These are phyloP conservation scores for Cryptophagus acutangulus DNA, from an alignment of 2,888 invertebrate species.

Conservation along the genomic window DNA sequence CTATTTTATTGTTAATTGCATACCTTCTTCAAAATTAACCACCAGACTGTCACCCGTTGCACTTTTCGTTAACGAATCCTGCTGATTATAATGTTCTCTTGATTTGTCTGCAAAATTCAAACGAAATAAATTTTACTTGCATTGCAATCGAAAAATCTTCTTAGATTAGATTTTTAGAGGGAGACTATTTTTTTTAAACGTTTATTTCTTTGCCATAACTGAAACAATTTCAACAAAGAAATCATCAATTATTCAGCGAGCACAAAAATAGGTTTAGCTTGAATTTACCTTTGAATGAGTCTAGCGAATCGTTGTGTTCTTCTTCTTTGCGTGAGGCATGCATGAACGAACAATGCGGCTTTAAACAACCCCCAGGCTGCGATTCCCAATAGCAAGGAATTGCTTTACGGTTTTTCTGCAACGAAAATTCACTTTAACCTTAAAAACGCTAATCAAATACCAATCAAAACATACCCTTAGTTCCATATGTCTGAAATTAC, in stretches of 20 bases:
- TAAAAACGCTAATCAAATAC: not conserved
- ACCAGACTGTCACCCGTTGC: constrained; percentile 65
- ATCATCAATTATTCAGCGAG: too few species aligned
- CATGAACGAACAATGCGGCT: constrained; percentile 79
- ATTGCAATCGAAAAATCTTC: too few species aligned
- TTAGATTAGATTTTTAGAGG: too few species aligned
- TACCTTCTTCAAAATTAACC: constrained; percentile 79
- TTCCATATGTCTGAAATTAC: constrained; percentile 82
- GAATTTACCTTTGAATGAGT: constrained; percentile 2
- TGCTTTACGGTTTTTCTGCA: constrained; percentile 72
- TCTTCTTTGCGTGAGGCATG: too few species aligned
- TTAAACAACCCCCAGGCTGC: constrained; percentile 78
- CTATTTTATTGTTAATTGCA: too few species aligned
- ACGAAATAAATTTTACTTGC: too few species aligned
- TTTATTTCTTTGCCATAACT: too few species aligned
- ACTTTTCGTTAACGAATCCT: too few species aligned
- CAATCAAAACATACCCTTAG: constrained; percentile 56
- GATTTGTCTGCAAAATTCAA: constrained; percentile 26
- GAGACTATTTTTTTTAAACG: too few species aligned
- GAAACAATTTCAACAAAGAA: too few species aligned
- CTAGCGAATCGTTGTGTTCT: not conserved
- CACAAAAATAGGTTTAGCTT: too few species aligned
- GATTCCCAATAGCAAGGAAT: constrained; percentile 86
- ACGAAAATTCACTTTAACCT: constrained; percentile 10
- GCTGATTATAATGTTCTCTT: too few species aligned